A percentile compares a stretch with the other conserved stretches of the same genome.
Evolutionary conservation across 23 tunicate species (phyloP).

Genomic region (Ascidia mentula): DNA sequence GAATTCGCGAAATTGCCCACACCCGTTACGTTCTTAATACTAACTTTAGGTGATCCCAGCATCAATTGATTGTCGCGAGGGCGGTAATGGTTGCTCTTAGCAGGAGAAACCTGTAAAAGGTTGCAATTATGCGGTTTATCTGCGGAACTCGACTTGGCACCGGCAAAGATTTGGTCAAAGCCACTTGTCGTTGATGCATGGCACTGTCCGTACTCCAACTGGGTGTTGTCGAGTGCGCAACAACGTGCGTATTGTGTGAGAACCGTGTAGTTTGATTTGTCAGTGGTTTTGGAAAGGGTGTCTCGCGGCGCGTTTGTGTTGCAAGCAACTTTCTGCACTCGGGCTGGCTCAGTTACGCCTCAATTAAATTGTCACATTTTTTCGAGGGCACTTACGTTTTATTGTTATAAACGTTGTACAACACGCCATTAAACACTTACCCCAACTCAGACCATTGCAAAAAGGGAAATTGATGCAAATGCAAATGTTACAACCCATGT

Average conservation of each 20-base stretch:
- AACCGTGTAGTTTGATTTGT: neutral
- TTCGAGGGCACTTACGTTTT: no score
- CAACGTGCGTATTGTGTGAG: neutral
- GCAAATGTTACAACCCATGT: no score
- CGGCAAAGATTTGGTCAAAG: neutral
- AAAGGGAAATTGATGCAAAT: no score
- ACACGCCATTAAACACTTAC: no score
- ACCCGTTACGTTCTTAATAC: neutral
- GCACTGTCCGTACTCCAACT: neutral
- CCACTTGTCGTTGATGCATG: neutral
- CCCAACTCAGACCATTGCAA: no score
- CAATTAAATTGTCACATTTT: no score
- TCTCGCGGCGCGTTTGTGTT: conserved; percentile 3
- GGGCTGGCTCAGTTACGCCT: no score
- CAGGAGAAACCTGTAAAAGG: neutral
- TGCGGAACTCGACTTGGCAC: neutral
- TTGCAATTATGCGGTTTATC: neutral
- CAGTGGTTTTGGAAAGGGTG: neutral
- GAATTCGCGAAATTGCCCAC: neutral
- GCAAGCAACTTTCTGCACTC: no score
- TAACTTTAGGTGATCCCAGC: neutral
- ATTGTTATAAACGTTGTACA: no score
- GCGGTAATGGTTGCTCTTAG: neutral
- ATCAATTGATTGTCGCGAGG: conserved; percentile 2
- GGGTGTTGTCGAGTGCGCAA: neutral